Conservation (phyloP, 2,113 vertebrate genomes). For the Micromys minutus region DNA sequence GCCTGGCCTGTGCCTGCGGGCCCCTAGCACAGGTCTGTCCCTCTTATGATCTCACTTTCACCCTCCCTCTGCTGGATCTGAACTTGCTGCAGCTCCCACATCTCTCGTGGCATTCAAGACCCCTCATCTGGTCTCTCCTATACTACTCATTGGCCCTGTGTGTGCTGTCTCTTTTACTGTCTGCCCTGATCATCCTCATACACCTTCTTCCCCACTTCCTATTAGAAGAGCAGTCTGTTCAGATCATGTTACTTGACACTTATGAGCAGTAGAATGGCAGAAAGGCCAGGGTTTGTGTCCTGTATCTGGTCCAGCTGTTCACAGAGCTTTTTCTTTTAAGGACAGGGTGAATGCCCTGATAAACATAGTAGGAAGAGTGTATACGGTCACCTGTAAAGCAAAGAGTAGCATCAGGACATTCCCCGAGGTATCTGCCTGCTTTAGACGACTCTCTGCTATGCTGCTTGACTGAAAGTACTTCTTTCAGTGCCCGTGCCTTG, state of each 20-base stretch:
- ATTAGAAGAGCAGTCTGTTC: background rate
- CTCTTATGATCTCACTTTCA: constrained; percentile 59
- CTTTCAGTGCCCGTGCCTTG: background rate
- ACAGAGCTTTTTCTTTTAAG: background rate
- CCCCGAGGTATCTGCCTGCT: background rate
- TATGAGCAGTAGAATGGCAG: background rate
- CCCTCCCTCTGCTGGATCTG: constrained; percentile 33
- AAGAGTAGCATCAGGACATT: background rate
- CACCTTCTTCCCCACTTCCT: background rate
- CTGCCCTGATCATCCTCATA: background rate
- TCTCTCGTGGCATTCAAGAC: background rate
- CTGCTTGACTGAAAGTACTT: background rate
- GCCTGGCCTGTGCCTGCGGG: background rate
- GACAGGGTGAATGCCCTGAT: background rate
- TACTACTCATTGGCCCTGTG: background rate
- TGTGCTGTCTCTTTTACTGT: background rate
- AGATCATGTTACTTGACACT: no score
- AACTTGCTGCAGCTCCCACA: constrained; percentile 52
- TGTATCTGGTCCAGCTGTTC: background rate
- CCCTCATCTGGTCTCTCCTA: background rate
- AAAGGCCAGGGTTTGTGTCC: background rate
- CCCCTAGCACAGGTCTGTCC: background rate
- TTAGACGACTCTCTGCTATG: background rate
- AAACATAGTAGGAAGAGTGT: no score
- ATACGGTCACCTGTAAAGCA: background rate